These are phyloP conservation scores for Crotalus tigris DNA, from an alignment of 2,113 vertebrate species.

Conservation along the genomic window DNA sequence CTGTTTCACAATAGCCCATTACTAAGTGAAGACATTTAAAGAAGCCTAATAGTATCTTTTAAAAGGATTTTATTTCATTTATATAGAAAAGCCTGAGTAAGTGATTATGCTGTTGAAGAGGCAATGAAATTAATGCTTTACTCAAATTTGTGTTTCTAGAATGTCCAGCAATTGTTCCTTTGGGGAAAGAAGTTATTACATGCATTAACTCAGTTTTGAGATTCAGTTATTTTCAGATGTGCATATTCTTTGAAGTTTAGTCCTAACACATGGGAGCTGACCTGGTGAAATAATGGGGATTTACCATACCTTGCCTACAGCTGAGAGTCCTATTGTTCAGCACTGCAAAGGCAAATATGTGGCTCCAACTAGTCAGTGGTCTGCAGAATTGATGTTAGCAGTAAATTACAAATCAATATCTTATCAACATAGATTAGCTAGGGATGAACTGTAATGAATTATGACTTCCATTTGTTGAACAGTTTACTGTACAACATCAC, in stretches of 20 bases:
- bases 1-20: neutral
- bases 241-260: neutral
- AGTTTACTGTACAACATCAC: neutral
- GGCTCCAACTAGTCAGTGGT: neutral
- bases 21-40: too few species aligned
- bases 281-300: neutral
- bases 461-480: neutral
- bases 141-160: neutral
- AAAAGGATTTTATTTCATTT: neutral
- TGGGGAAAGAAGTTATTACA: neutral
- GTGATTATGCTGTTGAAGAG: neutral
- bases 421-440: neutral
- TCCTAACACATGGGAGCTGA: neutral
- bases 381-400: neutral
- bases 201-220: neutral
- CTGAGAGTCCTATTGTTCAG: neutral
- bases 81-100: neutral
- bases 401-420: neutral
- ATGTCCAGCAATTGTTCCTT: neutral
- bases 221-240: neutral
- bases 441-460: neutral
- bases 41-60: neutral
- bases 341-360: neutral
- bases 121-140: neutral
- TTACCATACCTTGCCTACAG: neutral